Conservation (phyloP, 2,797 vertebrate species). For the Helarctos malayanus region DNA sequence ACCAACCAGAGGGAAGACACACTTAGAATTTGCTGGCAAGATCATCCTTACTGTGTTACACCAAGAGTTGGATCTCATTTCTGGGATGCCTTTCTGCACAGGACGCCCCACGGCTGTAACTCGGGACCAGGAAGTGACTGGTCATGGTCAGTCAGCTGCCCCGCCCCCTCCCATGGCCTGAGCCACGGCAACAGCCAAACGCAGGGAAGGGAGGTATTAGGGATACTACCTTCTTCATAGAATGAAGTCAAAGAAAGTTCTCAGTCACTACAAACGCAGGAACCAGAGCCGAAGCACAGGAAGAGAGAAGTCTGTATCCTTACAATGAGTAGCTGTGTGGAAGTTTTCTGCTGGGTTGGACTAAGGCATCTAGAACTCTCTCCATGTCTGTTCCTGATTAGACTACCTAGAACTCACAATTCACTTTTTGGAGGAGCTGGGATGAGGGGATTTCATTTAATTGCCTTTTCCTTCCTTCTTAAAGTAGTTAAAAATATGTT, state of each 20-base stretch:
- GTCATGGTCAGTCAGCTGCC: neutral
- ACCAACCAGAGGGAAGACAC: neutral
- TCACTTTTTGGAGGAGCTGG: neutral
- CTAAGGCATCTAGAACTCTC: neutral
- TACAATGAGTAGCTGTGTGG: neutral
- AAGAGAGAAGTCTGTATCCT: neutral
- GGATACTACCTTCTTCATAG: neutral
- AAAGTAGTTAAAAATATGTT: neutral
- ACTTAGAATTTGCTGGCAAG: neutral
- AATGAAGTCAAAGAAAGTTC: neutral
- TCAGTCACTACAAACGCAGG: neutral
- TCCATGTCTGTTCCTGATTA: neutral
- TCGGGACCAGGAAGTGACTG: neutral
- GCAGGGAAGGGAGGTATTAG: neutral
- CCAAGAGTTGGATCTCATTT: neutral
- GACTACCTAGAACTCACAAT: neutral
- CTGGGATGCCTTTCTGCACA: neutral
- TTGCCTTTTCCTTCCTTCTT: neutral
- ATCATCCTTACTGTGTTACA: neutral
- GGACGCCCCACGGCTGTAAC: neutral
- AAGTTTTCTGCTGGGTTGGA: neutral
- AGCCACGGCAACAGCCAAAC: neutral
- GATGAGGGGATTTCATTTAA: neutral
- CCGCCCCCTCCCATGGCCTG: neutral
- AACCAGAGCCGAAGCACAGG: neutral